Conservation (phyloP, 1,140 invertebrate species). For the Caenorhabditis brenneri region DNA sequence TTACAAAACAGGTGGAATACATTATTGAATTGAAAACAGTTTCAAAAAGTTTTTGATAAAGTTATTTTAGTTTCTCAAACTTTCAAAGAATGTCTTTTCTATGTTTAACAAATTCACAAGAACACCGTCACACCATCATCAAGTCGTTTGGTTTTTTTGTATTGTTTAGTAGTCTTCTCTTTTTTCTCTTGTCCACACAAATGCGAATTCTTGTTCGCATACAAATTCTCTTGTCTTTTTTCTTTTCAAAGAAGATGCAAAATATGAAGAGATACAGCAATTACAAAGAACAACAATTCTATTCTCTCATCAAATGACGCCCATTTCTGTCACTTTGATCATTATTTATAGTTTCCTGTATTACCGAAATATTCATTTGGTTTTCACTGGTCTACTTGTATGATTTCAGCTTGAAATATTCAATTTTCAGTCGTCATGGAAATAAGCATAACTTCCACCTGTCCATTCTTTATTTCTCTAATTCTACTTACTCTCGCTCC, state of each 20-base stretch:
- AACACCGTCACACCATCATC: background rate
- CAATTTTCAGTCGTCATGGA: background rate
- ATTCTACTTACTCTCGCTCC: background rate
- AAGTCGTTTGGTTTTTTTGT: slow-evolving; percentile 26
- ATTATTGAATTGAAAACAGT: too few relatives aligned
- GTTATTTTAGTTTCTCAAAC: background rate
- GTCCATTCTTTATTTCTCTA: background rate
- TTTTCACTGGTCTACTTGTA: too few relatives aligned
- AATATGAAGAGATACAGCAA: background rate
- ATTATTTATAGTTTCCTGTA: too few relatives aligned
- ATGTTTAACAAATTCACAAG: background rate
- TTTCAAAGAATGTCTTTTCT: background rate
- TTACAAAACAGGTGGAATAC: too few relatives aligned
- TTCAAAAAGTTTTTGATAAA: too few relatives aligned
- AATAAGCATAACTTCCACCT: background rate
- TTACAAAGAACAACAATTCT: background rate
- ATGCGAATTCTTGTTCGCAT: background rate
- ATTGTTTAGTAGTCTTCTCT: background rate
- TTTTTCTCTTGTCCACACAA: background rate
- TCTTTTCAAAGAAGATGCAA: background rate
- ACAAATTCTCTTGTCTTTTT: background rate
- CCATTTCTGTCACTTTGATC: background rate
- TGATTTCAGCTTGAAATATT: too few relatives aligned
- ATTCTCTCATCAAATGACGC: background rate
- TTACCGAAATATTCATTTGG: too few relatives aligned